Evolutionary conservation across 2,888 invertebrate genomes (phyloP), one percentile per base, ranked within the genome.

Genomic region (Callyntrura sp.): DNA sequence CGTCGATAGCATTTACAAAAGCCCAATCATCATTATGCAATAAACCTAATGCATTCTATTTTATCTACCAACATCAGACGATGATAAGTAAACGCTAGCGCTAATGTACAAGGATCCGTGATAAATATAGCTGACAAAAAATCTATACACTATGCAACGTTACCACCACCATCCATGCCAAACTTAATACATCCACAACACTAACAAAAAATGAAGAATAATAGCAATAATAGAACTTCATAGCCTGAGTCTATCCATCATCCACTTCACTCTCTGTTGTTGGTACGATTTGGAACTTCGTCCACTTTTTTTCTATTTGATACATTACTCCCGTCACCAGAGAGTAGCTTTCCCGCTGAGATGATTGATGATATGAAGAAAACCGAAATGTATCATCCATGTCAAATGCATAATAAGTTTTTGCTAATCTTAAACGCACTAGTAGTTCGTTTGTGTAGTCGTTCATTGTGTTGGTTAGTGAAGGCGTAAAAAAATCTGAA

Each of bases 341-440:
- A 88, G 82, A 88, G 62, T 68, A 68, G 35, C 84, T 78, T 88
- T 68, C 88, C 88, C 57, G 88, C 88, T 84, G 88, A 65, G 88
- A 88, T 88, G 88, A 88, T 88, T 88, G 88, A 88, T 88, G 88
- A 88, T 84, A 62, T 48, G 88, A 82, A 76, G 88, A 84, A 88
- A 82, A 60, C 83, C 84, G 78, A 88, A 83, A 88, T 88, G 84
- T 88, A 84, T 76, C 88, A 88, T 88, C 78, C 88, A 55, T 78
- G 88, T 84, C 88, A 88, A 78, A 84, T 65, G 76, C 55, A 84
- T 88, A 88, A 88, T 88, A 65, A 65, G 35, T 35, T 88, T 73
- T 85, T 65, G 88, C 88, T 84, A 88, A 84, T 88, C 88, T 82
- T 62, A n/a, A 25, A 43, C 17, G 51, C 35, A n/a, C 5, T 35